Conservation (phyloP, 2,797 vertebrate species). For the Thunnus albacares region DNA sequence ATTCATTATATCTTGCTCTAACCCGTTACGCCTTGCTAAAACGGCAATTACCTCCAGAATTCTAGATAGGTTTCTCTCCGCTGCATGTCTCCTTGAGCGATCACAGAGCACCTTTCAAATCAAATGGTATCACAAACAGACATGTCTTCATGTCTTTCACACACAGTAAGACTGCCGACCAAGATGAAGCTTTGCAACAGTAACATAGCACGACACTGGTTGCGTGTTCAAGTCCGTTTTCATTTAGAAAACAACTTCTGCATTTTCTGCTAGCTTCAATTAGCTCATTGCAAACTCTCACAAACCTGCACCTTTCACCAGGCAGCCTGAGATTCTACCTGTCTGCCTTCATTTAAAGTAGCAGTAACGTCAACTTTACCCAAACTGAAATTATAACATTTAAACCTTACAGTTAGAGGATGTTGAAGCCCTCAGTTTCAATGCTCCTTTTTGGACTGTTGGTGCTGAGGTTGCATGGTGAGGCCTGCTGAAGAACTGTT, state of each 20-base stretch:
- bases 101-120: constrained; percentile 25
- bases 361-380: background rate
- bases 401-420: background rate
- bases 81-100: constrained; percentile 3
- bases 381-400: background rate
- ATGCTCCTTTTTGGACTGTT: background rate
- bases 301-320: background rate
- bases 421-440: background rate
- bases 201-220: background rate
- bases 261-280: background rate
- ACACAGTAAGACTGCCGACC: background rate
- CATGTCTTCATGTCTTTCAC: background rate
- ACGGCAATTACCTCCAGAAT: constrained; percentile 44
- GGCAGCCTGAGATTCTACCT: background rate
- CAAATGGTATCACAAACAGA: constrained; percentile 17
- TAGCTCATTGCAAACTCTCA: background rate
- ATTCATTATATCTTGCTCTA: constrained; percentile 38
- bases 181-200: background rate
- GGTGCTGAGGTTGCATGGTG: background rate
- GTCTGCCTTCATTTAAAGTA: background rate
- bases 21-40: constrained; percentile 39
- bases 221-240: background rate
- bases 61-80: constrained; percentile 18
- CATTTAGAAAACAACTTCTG: background rate
- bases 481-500: background rate